Conservation (phyloP, 2,888 invertebrate genomes). For the Harpagoxenus sublaevis region DNA sequence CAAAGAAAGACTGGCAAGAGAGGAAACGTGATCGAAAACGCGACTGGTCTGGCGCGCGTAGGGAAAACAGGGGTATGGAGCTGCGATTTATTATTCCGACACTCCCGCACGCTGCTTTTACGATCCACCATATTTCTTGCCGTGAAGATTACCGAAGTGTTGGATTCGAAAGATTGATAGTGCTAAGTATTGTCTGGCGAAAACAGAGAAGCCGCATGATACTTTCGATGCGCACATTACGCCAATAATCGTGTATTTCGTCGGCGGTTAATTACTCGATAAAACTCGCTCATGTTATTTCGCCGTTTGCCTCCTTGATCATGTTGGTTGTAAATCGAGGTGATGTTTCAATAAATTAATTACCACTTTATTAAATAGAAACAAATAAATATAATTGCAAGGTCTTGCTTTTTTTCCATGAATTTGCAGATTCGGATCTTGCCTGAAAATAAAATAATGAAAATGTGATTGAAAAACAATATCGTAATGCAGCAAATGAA, state of each 20-base stretch:
- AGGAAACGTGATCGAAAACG: conserved; percentile 73
- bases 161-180: conserved; percentile 58
- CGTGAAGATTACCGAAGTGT: conserved; percentile 61
- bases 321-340: neutral
- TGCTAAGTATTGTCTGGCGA: conserved; percentile 52
- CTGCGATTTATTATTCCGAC: conserved; percentile 74
- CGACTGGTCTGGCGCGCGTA: conserved; percentile 4
- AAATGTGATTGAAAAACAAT: conserved; percentile 41
- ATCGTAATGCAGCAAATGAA: conserved; percentile 36
- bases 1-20: conserved; percentile 70
- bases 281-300: conserved; percentile 23
- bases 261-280: conserved; percentile 50
- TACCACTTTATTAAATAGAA: neutral
- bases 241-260: conserved; percentile 43
- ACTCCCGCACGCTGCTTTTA: conserved; percentile 61
- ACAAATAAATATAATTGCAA: neutral
- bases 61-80: conserved; percentile 50
- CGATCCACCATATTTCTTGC: conserved; percentile 68
- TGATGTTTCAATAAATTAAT: neutral
- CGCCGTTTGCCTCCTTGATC: neutral
- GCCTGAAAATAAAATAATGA: conserved; percentile 11
- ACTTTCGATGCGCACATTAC: conserved; percentile 15
- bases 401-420: neutral
- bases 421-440: neutral
- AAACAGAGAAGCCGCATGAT: conserved; percentile 46